Percentiles rank a stretch among this genome's conserved stretches.
Conservation (phyloP, 2,888 invertebrate genomes). For the Dasypogon diadema region DNA sequence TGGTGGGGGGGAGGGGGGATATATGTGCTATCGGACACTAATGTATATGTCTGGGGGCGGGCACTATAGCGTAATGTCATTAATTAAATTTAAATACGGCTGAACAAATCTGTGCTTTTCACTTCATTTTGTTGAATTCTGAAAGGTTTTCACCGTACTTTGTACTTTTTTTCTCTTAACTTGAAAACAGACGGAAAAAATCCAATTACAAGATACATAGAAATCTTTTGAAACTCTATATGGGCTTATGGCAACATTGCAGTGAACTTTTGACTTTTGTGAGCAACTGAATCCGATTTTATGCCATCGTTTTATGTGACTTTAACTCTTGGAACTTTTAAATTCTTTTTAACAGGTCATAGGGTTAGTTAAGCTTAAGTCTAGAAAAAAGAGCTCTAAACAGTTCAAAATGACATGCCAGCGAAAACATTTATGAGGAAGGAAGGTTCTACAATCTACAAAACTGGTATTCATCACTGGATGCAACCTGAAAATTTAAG, state of each 20-base stretch:
- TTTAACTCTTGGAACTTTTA: background rate
- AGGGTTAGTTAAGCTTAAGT: too few relatives aligned
- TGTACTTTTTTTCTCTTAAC: background rate
- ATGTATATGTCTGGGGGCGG: background rate
- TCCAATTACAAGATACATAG: background rate
- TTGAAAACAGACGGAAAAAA: background rate
- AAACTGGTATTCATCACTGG: too few relatives aligned
- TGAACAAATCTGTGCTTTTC: conserved; percentile 27
- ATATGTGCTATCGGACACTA: too few relatives aligned
- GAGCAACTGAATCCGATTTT: background rate
- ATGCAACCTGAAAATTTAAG: too few relatives aligned
- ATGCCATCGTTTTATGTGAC: background rate
- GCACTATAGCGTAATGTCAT: conserved; percentile 16
- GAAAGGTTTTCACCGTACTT: conserved; percentile 8
- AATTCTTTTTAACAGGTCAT: background rate
- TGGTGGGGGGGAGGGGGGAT: too few relatives aligned
- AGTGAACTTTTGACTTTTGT: background rate
- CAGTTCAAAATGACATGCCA: too few relatives aligned
- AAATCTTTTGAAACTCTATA: background rate
- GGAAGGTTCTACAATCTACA: too few relatives aligned
- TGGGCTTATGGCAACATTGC: background rate
- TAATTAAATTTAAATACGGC: conserved; percentile 40
- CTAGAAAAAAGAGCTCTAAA: too few relatives aligned
- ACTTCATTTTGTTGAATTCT: background rate
- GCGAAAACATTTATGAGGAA: too few relatives aligned